phyloP scores from a whole-genome alignment of 2,797 vertebrate genomes.

The Anomalospiza imberbis region DNA sequence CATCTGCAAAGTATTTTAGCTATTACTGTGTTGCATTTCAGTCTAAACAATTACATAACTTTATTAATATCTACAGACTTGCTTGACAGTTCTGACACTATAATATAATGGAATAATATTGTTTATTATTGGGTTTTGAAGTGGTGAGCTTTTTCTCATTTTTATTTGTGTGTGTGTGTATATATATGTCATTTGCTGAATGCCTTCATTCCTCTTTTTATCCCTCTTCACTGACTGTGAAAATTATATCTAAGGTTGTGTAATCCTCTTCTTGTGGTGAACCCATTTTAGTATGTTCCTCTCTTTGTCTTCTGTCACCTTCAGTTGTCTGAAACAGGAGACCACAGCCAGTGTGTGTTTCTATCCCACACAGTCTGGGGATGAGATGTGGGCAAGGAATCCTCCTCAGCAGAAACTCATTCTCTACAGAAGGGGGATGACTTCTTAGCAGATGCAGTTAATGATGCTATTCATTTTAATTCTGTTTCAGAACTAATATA shows the following conservation, averaged over 20 bases:
- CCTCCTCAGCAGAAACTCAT: neutral
- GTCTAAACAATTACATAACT: neutral
- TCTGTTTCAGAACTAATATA: conserved; percentile 24
- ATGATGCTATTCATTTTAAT: conserved; percentile 24
- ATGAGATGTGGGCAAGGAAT: neutral
- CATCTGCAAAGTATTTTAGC: neutral
- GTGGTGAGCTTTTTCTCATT: neutral
- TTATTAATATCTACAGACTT: neutral
- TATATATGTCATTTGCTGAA: neutral
- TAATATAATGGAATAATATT: neutral
- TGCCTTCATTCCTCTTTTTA: neutral
- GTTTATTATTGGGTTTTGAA: conserved; percentile 15
- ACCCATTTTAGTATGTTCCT: neutral
- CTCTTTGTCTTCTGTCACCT: neutral
- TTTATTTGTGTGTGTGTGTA: neutral
- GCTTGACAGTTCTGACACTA: neutral
- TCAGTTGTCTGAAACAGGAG: neutral
- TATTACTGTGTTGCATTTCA: neutral
- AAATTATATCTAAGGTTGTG: neutral
- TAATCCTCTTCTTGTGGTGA: neutral
- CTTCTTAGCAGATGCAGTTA: conserved; percentile 29
- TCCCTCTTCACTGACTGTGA: neutral
- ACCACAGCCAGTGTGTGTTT: neutral
- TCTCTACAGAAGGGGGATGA: neutral
- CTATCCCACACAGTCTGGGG: neutral